Conservation (phyloP, 2,113 vertebrate genomes). For the Urocolius indicus region DNA sequence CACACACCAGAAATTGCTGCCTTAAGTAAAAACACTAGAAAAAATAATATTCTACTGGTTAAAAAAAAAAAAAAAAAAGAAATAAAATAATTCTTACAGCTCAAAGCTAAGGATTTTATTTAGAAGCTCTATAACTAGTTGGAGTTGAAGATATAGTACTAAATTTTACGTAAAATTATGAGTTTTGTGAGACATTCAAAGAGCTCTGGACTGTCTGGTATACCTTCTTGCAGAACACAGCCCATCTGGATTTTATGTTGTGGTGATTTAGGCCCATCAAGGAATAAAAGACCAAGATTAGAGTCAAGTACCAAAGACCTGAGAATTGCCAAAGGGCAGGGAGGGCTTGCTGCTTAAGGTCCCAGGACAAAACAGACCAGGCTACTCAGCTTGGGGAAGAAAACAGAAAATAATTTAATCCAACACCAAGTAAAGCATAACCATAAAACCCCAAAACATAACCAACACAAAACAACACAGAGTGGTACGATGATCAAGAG, state of each 20-base stretch:
- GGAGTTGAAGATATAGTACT: background rate
- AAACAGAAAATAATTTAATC: too few species aligned
- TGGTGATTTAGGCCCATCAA: too few species aligned
- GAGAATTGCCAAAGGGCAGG: too few species aligned
- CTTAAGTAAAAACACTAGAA: background rate
- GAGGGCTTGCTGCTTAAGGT: too few species aligned
- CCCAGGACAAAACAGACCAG: too few species aligned
- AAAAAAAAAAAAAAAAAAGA: background rate
- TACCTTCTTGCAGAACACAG: background rate
- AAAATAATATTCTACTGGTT: background rate
- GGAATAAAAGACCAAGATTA: too few species aligned
- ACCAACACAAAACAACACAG: too few species aligned
- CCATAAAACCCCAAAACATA: too few species aligned
- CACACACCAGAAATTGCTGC: conserved; percentile 32
- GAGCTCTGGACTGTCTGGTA: background rate
- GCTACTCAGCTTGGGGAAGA: too few species aligned
- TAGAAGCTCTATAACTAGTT: background rate
- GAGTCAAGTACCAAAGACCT: too few species aligned
- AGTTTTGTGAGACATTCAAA: background rate
- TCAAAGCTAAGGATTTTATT: background rate
- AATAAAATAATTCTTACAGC: background rate
- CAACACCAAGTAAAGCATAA: too few species aligned
- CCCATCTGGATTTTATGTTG: background rate
- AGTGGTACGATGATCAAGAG: too few species aligned
- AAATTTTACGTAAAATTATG: background rate